Conservation (phyloP, 2,113 vertebrate species). For the Anhinga anhinga region DNA sequence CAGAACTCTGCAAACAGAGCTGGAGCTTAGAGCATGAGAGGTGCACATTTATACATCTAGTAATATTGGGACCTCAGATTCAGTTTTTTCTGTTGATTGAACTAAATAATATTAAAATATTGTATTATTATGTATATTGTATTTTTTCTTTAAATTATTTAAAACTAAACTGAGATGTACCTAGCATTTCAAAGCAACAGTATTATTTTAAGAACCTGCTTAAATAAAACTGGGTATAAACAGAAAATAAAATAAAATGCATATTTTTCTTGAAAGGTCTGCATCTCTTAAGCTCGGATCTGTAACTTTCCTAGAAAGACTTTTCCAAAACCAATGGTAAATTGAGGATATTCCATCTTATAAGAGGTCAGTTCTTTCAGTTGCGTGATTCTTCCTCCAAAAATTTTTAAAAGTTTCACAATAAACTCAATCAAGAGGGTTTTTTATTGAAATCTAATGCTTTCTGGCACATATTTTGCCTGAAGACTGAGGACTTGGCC, state of each 20-base stretch:
- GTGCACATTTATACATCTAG: neutral
- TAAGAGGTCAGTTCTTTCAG: neutral
- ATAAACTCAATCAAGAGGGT: neutral
- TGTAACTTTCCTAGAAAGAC: neutral
- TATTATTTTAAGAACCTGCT: neutral
- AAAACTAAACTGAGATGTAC: neutral
- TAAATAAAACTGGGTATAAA: neutral
- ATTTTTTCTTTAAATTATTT: neutral
- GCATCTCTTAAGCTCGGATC: neutral
- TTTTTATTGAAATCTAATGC: constrained; percentile 39
- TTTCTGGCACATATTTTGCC: constrained; percentile 56
- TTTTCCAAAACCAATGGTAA: neutral
- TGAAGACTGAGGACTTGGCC: neutral
- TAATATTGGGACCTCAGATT: neutral
- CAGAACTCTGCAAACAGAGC: neutral
- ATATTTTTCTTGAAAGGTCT: neutral
- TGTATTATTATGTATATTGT: neutral
- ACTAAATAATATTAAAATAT: neutral
- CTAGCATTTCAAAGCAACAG: neutral
- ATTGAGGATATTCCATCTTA: neutral
- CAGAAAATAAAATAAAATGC: neutral
- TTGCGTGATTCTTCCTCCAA: neutral
- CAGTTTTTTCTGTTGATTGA: neutral
- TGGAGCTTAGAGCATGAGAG: neutral
- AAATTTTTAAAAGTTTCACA: constrained; percentile 20